Evolutionary conservation across 1,140 invertebrate genomes (phyloP).

Genomic region (Bombus haemorrhoidalis): DNA sequence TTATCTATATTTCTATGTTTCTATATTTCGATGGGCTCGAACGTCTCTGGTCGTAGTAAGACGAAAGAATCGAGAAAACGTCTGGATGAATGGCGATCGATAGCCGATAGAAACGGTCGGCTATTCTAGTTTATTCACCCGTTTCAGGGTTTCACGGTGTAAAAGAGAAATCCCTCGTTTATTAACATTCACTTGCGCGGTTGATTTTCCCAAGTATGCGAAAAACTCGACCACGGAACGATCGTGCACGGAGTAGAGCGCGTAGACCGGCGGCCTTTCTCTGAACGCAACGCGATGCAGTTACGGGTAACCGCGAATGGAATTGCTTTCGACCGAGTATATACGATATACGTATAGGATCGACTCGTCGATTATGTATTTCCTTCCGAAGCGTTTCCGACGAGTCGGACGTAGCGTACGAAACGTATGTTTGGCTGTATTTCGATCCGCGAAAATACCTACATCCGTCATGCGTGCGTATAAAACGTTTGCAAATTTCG

Average conservation of each 20-base stretch:
- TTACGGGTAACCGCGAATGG: not conserved
- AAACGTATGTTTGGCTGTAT: no score
- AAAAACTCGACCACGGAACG: slow-evolving; percentile 59
- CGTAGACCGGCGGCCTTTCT: slow-evolving; percentile 39
- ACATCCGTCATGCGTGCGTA: no score
- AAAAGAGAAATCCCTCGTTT: slow-evolving; percentile 51
- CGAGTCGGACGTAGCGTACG: no score
- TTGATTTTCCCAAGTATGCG: slow-evolving; percentile 52
- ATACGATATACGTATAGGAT: not conserved
- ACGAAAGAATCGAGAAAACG: rapidly evolving
- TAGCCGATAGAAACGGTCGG: not conserved
- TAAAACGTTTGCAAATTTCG: no score
- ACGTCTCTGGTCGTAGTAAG: no score
- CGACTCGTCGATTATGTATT: not conserved
- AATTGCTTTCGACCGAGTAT: not conserved
- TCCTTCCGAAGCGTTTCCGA: not conserved
- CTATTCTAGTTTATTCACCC: slow-evolving; percentile 23
- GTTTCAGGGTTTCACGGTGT: slow-evolving; percentile 17
- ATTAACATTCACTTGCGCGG: slow-evolving; percentile 57
- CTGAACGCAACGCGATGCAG: slow-evolving; percentile 26
- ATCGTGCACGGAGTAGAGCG: not conserved
- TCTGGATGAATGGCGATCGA: not conserved
- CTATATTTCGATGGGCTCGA: no score
- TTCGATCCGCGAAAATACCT: no score
- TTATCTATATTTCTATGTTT: no score